Base-by-base conservation (phyloP, 2,888 invertebrate species). In the Digitonthophagus gazella region DNA sequence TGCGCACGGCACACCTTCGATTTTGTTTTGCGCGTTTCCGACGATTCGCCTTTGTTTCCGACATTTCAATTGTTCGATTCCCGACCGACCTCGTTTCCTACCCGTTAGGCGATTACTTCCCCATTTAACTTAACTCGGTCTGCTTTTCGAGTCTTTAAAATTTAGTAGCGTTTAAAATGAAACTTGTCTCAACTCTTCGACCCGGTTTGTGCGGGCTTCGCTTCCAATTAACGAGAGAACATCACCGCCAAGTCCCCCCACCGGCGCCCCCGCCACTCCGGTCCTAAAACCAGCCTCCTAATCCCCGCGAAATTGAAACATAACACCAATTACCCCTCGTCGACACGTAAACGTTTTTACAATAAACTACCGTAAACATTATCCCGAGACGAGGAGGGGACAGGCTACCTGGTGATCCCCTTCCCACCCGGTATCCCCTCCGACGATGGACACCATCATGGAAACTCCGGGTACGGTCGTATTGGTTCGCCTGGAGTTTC, bases 401-500 rank as follows among this genome's bases (percentile, higher is more conserved):
- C 64, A 66, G 20, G 28, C 66, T 65, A 58, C 70, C 66, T 68
- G 65, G 67, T 68, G 55, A 61, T 70, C 55, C 65, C 63, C 28
- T 58, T 69, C 64, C 58, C 64, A 65, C 67, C 66, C 67, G 57
- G 65, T 64, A 67, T 66, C 61, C 57, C 56, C 66, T 67, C 65
- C 72, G 67, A 69, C 58, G 55, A 58, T 67, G 71, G 68, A 69
- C 71, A 71, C 76, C 76, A 76, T 76, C 72, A 75, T 76, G 75
- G 75, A 72, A 70, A 44, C 28, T 66, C 71, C 67, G 67, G 71
- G 69, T 69, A 71, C 71, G 67, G 61, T 69, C 67, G 18, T 5
- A 74, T 74, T 74, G 74, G 73, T 66, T 65, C 65, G 15, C 58
- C 66, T 8, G 61, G 28, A 20, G 15, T 55, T 44, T 57, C 67